Percentiles rank a stretch among this genome's conserved stretches.
Evolutionary conservation across 2,797 vertebrate genomes (phyloP).

Genomic region (Micromesistius poutassou): DNA sequence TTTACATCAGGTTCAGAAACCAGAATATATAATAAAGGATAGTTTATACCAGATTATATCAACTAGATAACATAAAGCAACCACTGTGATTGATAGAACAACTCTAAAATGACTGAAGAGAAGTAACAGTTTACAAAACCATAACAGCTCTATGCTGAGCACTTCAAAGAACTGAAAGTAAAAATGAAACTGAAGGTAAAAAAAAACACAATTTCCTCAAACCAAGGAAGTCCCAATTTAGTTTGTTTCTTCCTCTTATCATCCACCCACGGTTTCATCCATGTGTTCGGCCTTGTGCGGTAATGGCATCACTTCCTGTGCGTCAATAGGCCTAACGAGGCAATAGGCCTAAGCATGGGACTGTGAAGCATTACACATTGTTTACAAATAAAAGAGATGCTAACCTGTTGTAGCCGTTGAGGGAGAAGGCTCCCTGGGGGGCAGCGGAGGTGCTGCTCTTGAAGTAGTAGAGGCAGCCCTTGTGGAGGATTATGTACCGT

Average conservation of each 20-base stretch:
- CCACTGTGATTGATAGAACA: too few species aligned
- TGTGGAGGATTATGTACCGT: constrained; percentile 91
- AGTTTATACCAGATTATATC: not conserved
- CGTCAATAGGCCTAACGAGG: not conserved
- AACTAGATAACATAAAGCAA: too few species aligned
- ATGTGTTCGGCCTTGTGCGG: not conserved
- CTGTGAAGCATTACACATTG: not conserved
- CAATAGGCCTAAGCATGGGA: not conserved
- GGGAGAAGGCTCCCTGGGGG: constrained; percentile 94
- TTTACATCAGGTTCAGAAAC: not conserved
- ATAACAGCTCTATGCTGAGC: not conserved
- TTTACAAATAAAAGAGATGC: not conserved
- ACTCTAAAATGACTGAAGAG: not conserved
- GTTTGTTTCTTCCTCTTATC: not conserved
- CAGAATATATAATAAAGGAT: not conserved
- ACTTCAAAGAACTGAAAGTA: not conserved
- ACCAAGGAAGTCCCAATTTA: not conserved
- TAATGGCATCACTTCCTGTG: not conserved
- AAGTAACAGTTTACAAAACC: not conserved
- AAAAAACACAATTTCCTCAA: not conserved
- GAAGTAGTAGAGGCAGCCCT: constrained; percentile 95
- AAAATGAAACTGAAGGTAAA: not conserved
- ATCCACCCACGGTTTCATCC: not conserved
- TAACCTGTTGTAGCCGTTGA: constrained; percentile 71
- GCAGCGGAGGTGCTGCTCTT: constrained; percentile 89